phyloP scores from a whole-genome alignment of 2,797 vertebrate genomes.

The Artibeus lituratus region DNA sequence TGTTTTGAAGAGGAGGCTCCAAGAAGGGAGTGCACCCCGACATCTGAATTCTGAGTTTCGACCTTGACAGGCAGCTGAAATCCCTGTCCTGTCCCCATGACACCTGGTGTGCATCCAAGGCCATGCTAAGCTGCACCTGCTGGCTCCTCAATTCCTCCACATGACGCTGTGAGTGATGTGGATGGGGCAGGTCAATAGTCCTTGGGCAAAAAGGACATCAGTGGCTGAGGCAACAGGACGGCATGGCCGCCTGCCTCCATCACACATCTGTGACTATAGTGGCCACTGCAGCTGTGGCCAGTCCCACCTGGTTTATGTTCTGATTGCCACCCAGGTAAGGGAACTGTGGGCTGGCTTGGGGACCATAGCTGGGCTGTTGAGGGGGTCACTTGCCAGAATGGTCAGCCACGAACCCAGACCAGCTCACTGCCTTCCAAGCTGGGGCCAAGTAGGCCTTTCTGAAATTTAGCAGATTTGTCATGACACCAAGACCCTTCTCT shows the following conservation, averaged over 20 bases:
- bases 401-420: not conserved
- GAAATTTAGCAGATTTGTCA: not conserved
- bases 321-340: too few species aligned
- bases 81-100: not conserved
- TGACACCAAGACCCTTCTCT: too few species aligned
- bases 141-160: not conserved
- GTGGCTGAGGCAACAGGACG: too few species aligned
- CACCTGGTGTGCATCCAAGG: not conserved
- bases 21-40: too few species aligned
- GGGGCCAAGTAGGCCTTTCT: not conserved
- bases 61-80: not conserved
- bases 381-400: not conserved
- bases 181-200: not conserved
- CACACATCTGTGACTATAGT: too few species aligned
- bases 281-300: too few species aligned
- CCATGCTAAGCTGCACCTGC: not conserved
- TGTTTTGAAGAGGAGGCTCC: too few species aligned
- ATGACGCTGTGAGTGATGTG: not conserved
- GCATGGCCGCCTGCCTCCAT: too few species aligned
- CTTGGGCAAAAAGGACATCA: not conserved
- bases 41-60: too few species aligned
- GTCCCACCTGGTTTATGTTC: too few species aligned
- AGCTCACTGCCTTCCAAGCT: not conserved
- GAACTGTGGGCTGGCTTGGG: not conserved
- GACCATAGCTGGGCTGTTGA: not conserved